Conservation (phyloP, 2,888 invertebrate genomes). For the Aquatica leii region DNA sequence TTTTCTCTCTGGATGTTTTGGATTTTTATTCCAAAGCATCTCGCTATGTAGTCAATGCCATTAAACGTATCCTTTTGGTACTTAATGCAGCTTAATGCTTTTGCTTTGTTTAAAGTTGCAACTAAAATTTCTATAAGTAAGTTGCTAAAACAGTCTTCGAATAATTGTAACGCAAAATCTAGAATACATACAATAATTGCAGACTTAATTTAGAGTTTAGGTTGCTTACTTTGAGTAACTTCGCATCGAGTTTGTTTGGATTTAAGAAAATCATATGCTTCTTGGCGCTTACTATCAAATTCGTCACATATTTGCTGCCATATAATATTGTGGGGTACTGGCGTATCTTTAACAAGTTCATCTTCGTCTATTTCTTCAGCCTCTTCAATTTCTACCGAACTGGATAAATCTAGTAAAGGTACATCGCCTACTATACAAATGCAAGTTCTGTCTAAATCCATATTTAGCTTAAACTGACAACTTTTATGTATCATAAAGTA, state of each 20-base stretch:
- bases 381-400: constrained; percentile 19
- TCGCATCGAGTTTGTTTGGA: constrained; percentile 28
- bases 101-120: constrained; percentile 43
- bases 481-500: too few species aligned
- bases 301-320: constrained; percentile 36
- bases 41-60: constrained; percentile 69
- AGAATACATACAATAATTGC: constrained; percentile 16
- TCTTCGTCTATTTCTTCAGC: constrained; percentile 38
- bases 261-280: constrained; percentile 36
- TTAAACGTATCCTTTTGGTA: constrained; percentile 67
- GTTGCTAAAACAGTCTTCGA: constrained; percentile 48
- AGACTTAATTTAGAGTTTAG: background rate
- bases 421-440: too few species aligned
- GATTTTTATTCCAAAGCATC: constrained; percentile 69
- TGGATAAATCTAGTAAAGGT: background rate
- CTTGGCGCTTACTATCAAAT: constrained; percentile 31
- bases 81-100: constrained; percentile 41
- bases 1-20: constrained; percentile 62
- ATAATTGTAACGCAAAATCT: constrained; percentile 44
- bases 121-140: constrained; percentile 48
- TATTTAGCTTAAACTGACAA: too few species aligned
- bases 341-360: constrained; percentile 28
- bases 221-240: constrained; percentile 25
- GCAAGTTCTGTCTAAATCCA: too few species aligned
- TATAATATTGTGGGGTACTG: constrained; percentile 23